A percentile compares a stretch with the other conserved stretches of the same genome.
phyloP scores from a whole-genome alignment of 1,140 invertebrate species.

The Archegozetes longisetosus region DNA sequence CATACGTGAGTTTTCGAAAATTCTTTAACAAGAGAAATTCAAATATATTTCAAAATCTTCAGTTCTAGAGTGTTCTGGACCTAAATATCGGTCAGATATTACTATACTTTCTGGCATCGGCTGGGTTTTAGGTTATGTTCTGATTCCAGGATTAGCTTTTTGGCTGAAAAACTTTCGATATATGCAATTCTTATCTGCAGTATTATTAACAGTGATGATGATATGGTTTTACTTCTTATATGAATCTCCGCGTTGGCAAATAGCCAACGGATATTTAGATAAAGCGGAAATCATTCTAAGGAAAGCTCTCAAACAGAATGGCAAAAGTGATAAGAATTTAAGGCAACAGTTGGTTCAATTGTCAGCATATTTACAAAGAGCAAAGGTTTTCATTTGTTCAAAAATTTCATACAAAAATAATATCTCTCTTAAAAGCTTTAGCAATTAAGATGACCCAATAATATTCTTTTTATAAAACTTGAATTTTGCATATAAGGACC shows the following conservation, averaged over 20 bases:
- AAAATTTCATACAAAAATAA: background rate
- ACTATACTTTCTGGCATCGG: background rate
- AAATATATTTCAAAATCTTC: background rate
- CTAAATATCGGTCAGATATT: background rate
- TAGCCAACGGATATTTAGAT: background rate
- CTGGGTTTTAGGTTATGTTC: background rate
- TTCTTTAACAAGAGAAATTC: background rate
- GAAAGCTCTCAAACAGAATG: background rate
- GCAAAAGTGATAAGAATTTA: background rate
- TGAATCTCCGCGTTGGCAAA: background rate
- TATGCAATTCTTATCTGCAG: background rate
- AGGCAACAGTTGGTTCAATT: background rate
- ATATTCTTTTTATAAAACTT: too few relatives aligned
- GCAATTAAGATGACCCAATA: too few relatives aligned
- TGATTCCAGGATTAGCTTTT: background rate
- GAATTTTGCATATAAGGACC: too few relatives aligned
- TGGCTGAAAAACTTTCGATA: background rate
- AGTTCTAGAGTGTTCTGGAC: background rate
- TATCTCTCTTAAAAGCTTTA: background rate
- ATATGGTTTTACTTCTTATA: background rate
- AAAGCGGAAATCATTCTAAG: background rate
- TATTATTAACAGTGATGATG: background rate
- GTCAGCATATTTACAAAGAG: background rate
- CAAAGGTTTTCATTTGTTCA: background rate
- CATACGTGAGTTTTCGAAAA: background rate